phyloP scores from a whole-genome alignment of 2,888 invertebrate genomes.

The Meghimatium bilineatum region DNA sequence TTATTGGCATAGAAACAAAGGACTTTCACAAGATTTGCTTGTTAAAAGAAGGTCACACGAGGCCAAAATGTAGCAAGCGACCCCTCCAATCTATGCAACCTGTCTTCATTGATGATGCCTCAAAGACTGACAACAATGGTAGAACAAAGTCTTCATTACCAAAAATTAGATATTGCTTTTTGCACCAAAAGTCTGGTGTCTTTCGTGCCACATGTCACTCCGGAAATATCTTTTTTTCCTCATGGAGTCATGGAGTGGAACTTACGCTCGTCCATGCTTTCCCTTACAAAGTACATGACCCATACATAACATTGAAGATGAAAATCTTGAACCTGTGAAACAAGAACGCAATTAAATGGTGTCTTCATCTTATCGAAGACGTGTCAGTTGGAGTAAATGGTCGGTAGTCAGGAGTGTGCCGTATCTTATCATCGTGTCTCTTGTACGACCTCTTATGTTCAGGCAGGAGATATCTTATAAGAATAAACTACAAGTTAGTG shows the following conservation, averaged over 20 bases:
- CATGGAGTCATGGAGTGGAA: not conserved
- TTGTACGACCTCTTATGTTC: not conserved
- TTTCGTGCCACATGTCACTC: conserved; percentile 24
- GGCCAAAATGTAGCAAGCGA: not conserved
- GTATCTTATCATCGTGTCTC: not conserved
- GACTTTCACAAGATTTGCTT: not conserved
- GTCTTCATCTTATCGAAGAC: not conserved
- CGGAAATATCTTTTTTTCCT: not conserved
- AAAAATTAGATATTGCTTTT: not conserved
- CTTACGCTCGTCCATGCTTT: not conserved
- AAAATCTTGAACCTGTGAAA: not conserved
- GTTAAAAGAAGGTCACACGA: conserved; percentile 4
- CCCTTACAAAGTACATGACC: not conserved
- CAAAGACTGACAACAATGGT: not conserved
- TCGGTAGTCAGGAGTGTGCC: not conserved
- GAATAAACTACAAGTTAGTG: not conserved
- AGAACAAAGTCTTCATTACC: conserved; percentile 6
- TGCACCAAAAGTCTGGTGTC: not conserved
- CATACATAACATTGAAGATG: not conserved
- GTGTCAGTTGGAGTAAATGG: not conserved
- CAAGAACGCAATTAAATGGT: conserved; percentile 7
- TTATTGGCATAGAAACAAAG: conserved; percentile 12
- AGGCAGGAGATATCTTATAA: not conserved
- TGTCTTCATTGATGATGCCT: conserved; percentile 11
- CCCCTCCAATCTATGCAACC: not conserved